Evolutionary conservation across 2,797 vertebrate genomes (phyloP), one percentile per base, ranked within the genome.

Genomic region (Mormyrus proboscirostris): DNA sequence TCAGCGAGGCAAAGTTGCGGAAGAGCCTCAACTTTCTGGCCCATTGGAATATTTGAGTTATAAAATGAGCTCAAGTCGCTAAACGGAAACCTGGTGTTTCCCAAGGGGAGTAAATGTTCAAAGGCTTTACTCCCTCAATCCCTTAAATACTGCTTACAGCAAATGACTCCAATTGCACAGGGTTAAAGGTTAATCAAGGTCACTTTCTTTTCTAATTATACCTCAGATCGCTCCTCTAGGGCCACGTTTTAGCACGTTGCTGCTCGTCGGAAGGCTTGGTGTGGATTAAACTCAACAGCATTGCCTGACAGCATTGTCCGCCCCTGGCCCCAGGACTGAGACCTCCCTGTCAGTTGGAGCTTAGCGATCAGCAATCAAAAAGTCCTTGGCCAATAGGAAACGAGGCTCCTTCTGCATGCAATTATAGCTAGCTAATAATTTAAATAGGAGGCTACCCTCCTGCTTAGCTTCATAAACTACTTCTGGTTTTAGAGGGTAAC

Each of bases 181-280:
- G 90, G 89, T 87, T 59, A 73, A 88, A 85, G 92, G 92, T 91
- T 93, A 93, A 93, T 92, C 90, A 86, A 89, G 92, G 92, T 91
- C 92, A 88, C 90, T 92, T 91, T 89, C 91, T 91, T 90, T 90
- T 91, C 88, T 93, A 93, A 93, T 93, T 93, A 92, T 89, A 90
- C 62, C 33, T 38, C 65, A 87, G 84, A 89, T 62, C 6, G 47
- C 16, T 86, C 85, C 90, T 87, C 73, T 87, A 90, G 87, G 90
- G 89, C 86, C 76, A 79, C 83, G 85, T 29, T 87, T 65, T 84
- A 16, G 53, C 73, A 88, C 29, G 88, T 29, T 62, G 38, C 86
- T 65, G 33, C 12, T 41, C 14, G 8, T n/a, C 14, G 29, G 57
- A 19, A 65, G 38, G 38, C 16, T 44, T 0, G n/a, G 38, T 44